Percentiles rank a stretch among this genome's conserved stretches.
Conservation (phyloP, 2,888 invertebrate genomes). For the Nephrotoma guestfalica region DNA sequence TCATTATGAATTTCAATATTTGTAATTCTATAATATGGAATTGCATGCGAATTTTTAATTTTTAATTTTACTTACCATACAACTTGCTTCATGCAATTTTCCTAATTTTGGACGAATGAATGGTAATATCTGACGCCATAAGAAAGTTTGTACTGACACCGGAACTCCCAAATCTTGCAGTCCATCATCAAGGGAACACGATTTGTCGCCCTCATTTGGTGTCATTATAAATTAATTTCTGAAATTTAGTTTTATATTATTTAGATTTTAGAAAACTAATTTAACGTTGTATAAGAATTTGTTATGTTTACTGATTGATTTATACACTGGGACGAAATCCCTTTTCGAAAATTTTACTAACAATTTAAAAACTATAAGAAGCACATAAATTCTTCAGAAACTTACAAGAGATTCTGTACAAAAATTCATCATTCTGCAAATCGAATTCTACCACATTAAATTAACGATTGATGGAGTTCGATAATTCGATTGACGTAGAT, state of each 20-base stretch:
- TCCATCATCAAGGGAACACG: constrained; percentile 38
- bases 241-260: background rate
- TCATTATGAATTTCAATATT: background rate
- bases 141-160: constrained; percentile 89
- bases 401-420: no score
- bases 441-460: no score
- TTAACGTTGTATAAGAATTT: background rate
- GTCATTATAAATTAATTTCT: background rate
- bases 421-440: no score
- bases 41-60: background rate
- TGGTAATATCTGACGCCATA: constrained; percentile 95
- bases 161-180: constrained; percentile 70
- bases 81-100: constrained; percentile 92
- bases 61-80: constrained; percentile 60
- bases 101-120: constrained; percentile 92
- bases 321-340: background rate
- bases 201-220: background rate
- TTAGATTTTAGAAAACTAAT: background rate
- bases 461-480: no score
- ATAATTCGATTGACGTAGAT: no score
- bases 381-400: no score
- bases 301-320: background rate
- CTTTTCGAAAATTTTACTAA: no score
- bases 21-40: constrained; percentile 6
- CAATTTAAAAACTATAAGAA: no score